phyloP scores from a whole-genome alignment of 1,140 invertebrate genomes.

The Drosophila sproati region DNA sequence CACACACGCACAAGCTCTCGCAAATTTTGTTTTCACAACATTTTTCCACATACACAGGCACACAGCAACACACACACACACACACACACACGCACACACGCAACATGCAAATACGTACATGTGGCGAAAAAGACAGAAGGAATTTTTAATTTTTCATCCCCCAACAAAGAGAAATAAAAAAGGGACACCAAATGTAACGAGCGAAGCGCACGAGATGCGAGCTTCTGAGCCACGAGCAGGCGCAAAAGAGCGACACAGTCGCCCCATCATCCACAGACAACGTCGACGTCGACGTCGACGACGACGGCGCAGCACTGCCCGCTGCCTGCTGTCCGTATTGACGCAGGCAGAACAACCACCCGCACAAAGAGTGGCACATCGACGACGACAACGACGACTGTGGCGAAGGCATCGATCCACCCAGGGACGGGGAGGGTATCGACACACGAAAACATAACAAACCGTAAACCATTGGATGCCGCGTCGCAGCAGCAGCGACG shows the following conservation, averaged over 20 bases:
- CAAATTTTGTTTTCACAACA: constrained; percentile 44
- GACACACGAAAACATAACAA: constrained; percentile 73
- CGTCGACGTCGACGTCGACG: constrained; percentile 10
- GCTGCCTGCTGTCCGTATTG: constrained; percentile 33
- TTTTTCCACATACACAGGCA: constrained; percentile 19
- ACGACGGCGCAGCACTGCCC: constrained; percentile 35
- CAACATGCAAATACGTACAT: background rate
- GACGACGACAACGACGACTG: constrained; percentile 23
- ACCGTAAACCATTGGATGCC: constrained; percentile 78
- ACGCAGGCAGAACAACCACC: constrained; percentile 68
- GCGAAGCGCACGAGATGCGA: constrained; percentile 26
- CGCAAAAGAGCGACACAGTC: constrained; percentile 44
- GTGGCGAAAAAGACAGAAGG: constrained; percentile 26
- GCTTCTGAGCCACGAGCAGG: constrained; percentile 47
- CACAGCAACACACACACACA: background rate
- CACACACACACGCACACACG: constrained; percentile 2
- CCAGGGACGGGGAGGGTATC: constrained; percentile 37
- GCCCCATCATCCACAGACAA: constrained; percentile 23
- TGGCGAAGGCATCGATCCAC: constrained; percentile 15
- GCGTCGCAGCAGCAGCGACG: constrained; percentile 14
- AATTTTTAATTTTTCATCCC: constrained; percentile 57
- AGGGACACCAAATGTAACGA: constrained; percentile 48
- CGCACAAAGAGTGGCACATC: constrained; percentile 30
- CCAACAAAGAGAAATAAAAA: constrained; percentile 45
- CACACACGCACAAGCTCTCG: background rate